Evolutionary conservation across 1,140 invertebrate species (phyloP), one percentile per base, ranked within the genome.

Genomic region (Brachionus rotundiformis): DNA sequence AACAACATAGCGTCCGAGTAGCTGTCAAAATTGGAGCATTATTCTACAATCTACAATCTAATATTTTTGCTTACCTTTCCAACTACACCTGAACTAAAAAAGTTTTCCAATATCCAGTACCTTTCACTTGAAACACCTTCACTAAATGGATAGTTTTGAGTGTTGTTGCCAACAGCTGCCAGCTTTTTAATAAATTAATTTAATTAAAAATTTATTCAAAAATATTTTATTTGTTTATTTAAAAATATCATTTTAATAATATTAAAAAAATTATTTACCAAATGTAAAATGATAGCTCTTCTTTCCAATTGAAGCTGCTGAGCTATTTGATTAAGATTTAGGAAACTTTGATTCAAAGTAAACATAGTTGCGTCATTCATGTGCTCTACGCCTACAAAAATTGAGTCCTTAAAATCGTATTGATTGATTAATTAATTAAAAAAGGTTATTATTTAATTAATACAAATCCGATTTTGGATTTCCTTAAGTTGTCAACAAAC

Each of bases 1-100:
- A 95, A 8, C 92, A 92, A 1, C 93, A 93, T 54, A 10, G 0
- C 90, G 89, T 10, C 76, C 76, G 23, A 63, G 11, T 16, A 79
- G 27, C 76, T 79, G 19, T 39, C n/a, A 31, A 25, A 33, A 59
- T 63, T 33, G n/a, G n/a, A 59, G 4, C 27, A 59, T 16, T 59
- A n/a, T 29, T 79, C 31, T 6, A 73, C 29, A 77, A 49, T 29
- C 1, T 1, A 39, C 5, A 77, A 49, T 49, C 19, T 3, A 47
- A 23, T 25, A 49, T 25, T 36, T 71, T 36, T 7, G 49, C 41
- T 54, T 25, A 79, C 76, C 31, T 79, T 54, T n/a, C 76, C 76
- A 25, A 59, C 54, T 7, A 79, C 76, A 10, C 47, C 29, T 36
- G 33, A 54, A 23, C 76, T 79, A 33, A 59, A 79, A 79, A 79